These are phyloP conservation scores for Hylia prasina DNA, from an alignment of 2,113 vertebrate species.

Conservation along the genomic window DNA sequence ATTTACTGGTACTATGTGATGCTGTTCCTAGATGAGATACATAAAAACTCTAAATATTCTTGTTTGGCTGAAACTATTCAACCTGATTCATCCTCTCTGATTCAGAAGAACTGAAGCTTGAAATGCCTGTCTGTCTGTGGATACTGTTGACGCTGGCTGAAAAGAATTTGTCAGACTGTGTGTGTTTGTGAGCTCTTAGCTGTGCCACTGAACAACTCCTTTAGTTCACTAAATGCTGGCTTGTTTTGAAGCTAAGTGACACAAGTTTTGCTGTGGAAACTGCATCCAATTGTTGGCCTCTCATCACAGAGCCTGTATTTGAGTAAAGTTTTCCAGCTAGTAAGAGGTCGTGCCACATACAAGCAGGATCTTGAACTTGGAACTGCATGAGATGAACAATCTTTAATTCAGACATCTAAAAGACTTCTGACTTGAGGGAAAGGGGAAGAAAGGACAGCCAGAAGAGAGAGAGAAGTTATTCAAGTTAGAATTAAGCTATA, in stretches of 20 bases:
- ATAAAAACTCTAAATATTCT: not conserved
- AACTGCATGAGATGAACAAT: not conserved
- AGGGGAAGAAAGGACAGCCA: not conserved
- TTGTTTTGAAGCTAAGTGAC: constrained; percentile 9
- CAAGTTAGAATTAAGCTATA: not conserved
- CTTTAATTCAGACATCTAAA: not conserved
- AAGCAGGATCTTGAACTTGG: not conserved
- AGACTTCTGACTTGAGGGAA: not conserved
- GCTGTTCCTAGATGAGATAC: not conserved
- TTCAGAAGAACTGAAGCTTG: constrained; percentile 33
- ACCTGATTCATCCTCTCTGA: constrained; percentile 9
- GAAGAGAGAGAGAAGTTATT: not conserved
- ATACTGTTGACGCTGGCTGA: not conserved
- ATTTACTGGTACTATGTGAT: not conserved
- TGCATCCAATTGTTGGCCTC: not conserved
- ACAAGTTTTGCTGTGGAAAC: constrained; percentile 1
- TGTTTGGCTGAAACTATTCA: not conserved
- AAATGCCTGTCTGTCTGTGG: not conserved
- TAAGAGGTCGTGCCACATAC: not conserved
- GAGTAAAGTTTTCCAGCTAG: constrained; percentile 13
- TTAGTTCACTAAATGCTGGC: not conserved
- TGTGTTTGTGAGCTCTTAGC: not conserved
- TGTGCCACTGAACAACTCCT: not conserved
- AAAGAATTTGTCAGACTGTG: constrained; percentile 9
- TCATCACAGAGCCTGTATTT: not conserved